These are phyloP conservation scores for Ceyx melanurus DNA, from an alignment of 2,113 vertebrate genomes.

Conservation along the genomic window DNA sequence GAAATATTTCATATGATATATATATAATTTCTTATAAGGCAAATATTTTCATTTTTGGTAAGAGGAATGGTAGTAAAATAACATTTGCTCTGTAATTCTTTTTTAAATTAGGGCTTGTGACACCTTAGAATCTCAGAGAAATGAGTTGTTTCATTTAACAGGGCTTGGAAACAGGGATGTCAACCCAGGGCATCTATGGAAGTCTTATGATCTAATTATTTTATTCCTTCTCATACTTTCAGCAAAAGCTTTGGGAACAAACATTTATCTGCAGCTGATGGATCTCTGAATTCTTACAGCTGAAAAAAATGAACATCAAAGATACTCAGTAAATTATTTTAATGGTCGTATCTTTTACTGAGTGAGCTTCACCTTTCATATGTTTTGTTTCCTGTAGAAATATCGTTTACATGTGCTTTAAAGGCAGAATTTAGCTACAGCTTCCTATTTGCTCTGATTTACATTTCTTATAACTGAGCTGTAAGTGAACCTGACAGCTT, in stretches of 20 bases:
- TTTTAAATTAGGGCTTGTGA: slow-evolving; percentile 27
- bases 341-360: neutral
- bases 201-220: neutral
- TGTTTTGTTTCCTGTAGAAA: neutral
- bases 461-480: neutral
- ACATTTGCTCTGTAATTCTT: slow-evolving; percentile 61
- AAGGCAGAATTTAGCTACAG: neutral
- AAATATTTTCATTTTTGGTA: slow-evolving; percentile 40
- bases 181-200: neutral
- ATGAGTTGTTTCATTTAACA: slow-evolving; percentile 22
- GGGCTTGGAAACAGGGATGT: slow-evolving; percentile 24
- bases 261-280: neutral
- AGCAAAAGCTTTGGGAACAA: neutral
- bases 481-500: slow-evolving; percentile 46
- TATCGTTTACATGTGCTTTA: neutral
- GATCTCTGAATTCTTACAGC: neutral
- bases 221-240: slow-evolving; percentile 11
- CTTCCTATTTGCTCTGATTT: slow-evolving; percentile 8
- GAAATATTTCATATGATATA: slow-evolving; percentile 20
- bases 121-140: slow-evolving; percentile 36
- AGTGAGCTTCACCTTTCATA: neutral
- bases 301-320: slow-evolving; percentile 42
- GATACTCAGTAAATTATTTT: slow-evolving; percentile 26
- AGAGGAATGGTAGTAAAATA: slow-evolving; percentile 51
- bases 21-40: slow-evolving; percentile 41